Evolutionary conservation across 2,888 invertebrate species (phyloP).

Genomic region (Theretra japonica): DNA sequence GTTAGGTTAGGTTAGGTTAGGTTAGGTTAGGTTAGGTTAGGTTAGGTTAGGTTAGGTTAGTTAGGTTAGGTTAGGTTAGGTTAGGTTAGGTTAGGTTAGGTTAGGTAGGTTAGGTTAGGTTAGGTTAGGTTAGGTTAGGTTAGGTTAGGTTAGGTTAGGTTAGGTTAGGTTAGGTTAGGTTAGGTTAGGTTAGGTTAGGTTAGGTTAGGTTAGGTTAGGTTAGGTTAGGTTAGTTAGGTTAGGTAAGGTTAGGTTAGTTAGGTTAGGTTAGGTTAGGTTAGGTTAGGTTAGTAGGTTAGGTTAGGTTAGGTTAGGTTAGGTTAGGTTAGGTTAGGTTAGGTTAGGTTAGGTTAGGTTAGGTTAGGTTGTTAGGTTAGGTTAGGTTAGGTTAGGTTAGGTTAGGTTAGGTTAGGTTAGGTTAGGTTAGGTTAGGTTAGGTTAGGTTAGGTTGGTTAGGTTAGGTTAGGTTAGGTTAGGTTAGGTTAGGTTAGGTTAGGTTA

Average conservation of each 20-base stretch:
- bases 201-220: not conserved
- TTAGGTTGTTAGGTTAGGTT: constrained; percentile 13
- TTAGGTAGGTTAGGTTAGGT: constrained; percentile 29
- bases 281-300: constrained; percentile 34
- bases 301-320: not conserved
- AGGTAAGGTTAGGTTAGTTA: constrained; percentile 20
- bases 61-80: constrained; percentile 37
- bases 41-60: constrained; percentile 41
- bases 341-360: not conserved
- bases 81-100: constrained; percentile 29
- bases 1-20: constrained; percentile 36
- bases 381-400: constrained; percentile 7
- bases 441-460: constrained; percentile 38
- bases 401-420: constrained; percentile 30
- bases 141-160: constrained; percentile 13
- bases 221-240: not conserved
- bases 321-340: not conserved
- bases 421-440: constrained; percentile 11
- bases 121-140: constrained; percentile 29
- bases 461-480: constrained; percentile 31
- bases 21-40: constrained; percentile 31
- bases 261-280: constrained; percentile 7
- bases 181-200: not conserved
- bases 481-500: constrained; percentile 28
- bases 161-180: constrained; percentile 23